Percentiles rank a stretch among this genome's conserved stretches.
phyloP scores from a whole-genome alignment of 2,888 invertebrate species.

The Dicyrtomina minuta region DNA sequence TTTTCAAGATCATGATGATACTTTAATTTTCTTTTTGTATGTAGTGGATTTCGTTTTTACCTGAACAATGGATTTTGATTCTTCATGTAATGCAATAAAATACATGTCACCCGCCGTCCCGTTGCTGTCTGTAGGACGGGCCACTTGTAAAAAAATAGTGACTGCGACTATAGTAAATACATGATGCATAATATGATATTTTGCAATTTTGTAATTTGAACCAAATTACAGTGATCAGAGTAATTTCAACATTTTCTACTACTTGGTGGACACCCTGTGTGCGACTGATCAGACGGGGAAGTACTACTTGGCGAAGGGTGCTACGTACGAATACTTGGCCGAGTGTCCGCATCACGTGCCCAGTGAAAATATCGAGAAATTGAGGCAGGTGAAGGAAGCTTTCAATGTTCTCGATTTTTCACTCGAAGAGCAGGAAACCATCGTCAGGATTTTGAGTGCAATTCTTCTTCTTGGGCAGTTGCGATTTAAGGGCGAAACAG shows the following conservation, averaged over 20 bases:
- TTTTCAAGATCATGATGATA: too few species aligned
- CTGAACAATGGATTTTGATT: too few species aligned
- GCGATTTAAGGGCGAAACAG: conserved; percentile 68
- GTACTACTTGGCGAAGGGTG: conserved; percentile 68
- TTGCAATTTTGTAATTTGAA: too few species aligned
- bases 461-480: conserved; percentile 78
- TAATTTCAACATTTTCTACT: conserved; percentile 87
- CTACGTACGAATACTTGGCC: conserved; percentile 74
- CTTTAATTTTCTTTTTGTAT: too few species aligned
- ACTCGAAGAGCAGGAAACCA: conserved; percentile 68
- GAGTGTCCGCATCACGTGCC: conserved; percentile 62
- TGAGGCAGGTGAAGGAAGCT: conserved; percentile 43
- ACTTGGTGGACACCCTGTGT: conserved; percentile 81
- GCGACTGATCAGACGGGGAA: conserved; percentile 67
- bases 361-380: conserved; percentile 43
- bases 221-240: conserved; percentile 64
- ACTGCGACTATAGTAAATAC: too few species aligned
- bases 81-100: too few species aligned
- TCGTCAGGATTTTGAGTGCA: conserved; percentile 72
- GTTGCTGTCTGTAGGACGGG: too few species aligned
- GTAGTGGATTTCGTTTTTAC: too few species aligned
- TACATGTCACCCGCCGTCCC: too few species aligned
- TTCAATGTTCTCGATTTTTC: conserved; percentile 66
- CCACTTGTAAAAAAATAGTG: too few species aligned
- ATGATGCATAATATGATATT: too few species aligned